phyloP scores from a whole-genome alignment of 2,113 vertebrate genomes.

The Herpetotheres cachinnans region DNA sequence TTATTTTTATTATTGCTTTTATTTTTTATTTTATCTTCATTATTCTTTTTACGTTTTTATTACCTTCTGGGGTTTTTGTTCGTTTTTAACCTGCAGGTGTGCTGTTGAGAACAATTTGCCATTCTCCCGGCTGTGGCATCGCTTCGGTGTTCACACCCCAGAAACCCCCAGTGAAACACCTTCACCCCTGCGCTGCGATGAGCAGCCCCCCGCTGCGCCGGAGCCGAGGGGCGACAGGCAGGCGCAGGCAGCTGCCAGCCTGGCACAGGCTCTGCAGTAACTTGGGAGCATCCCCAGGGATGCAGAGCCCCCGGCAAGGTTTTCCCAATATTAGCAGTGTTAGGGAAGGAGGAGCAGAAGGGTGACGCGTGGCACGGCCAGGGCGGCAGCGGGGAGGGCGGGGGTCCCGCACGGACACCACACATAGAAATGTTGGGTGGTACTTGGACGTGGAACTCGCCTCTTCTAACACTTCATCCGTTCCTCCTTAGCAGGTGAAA shows the following conservation, averaged over 20 bases:
- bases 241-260: neutral
- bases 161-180: too few species aligned
- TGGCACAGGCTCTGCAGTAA: too few species aligned
- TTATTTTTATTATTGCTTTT: too few species aligned
- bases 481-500: accelerated
- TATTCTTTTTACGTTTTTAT: too few species aligned
- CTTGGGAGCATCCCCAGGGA: neutral
- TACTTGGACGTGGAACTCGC: accelerated
- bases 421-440: accelerated
- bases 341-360: neutral
- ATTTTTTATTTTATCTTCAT: too few species aligned
- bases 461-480: accelerated
- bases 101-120: accelerated
- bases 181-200: accelerated
- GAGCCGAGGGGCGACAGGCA: neutral
- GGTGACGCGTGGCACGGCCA: neutral
- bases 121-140: neutral
- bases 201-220: accelerated
- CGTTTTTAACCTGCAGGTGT: neutral
- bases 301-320: accelerated
- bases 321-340: accelerated
- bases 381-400: neutral
- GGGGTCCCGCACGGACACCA: accelerated
- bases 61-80: too few species aligned
- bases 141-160: accelerated